Evolutionary conservation across 2,888 invertebrate genomes (phyloP).

Genomic region (Camponotus fellah): DNA sequence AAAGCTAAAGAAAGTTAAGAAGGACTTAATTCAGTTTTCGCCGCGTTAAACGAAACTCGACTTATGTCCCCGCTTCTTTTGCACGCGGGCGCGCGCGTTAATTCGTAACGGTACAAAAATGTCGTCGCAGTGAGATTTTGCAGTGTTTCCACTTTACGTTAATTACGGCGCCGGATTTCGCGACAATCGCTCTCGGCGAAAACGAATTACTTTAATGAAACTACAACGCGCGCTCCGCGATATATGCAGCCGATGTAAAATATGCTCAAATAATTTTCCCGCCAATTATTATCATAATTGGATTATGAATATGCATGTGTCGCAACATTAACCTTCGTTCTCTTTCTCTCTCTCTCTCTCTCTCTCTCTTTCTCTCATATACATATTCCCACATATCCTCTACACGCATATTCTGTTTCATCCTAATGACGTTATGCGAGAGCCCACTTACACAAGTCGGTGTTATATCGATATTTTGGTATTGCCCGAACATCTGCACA

Average conservation of each 20-base stretch:
- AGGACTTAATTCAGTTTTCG: slow-evolving; percentile 40
- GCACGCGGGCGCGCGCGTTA: slow-evolving; percentile 4
- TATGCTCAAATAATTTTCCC: slow-evolving; percentile 55
- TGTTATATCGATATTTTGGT: slow-evolving; percentile 41
- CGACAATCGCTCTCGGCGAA: neutral
- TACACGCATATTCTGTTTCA: slow-evolving; percentile 24
- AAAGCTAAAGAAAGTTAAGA: slow-evolving; percentile 23
- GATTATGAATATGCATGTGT: slow-evolving; percentile 67
- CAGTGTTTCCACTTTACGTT: slow-evolving; percentile 30
- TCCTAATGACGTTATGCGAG: slow-evolving; percentile 39
- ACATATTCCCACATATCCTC: too few relatives aligned
- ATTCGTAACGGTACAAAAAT: slow-evolving; percentile 26
- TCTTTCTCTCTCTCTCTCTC: neutral
- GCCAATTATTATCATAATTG: slow-evolving; percentile 67
- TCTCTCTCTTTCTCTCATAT: too few relatives aligned
- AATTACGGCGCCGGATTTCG: slow-evolving; percentile 42
- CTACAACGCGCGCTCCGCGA: neutral
- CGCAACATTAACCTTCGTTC: slow-evolving; percentile 50
- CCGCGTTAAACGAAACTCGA: slow-evolving; percentile 18
- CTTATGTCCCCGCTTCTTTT: neutral
- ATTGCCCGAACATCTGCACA: slow-evolving; percentile 26
- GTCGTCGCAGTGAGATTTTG: slow-evolving; percentile 14
- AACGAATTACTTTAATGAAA: slow-evolving; percentile 29
- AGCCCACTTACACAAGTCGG: slow-evolving; percentile 13
- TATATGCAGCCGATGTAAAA: slow-evolving; percentile 54